Base-by-base conservation (phyloP, 2,113 vertebrate species). In the Gulo gulo region DNA sequence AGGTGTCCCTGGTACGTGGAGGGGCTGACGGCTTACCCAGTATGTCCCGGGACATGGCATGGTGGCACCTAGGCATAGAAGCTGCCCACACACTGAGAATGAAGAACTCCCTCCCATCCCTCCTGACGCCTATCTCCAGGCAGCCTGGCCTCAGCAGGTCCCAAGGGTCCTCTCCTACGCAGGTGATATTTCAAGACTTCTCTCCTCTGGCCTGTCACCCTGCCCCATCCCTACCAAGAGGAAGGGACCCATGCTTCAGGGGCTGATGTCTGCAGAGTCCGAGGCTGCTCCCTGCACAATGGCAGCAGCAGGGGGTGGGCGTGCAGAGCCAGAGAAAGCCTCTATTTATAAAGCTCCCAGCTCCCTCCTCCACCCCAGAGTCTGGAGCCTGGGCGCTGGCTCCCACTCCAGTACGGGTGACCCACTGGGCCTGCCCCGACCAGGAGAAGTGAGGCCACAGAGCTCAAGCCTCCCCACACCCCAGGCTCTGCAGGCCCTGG, bases 291-390 rank as follows among this genome's bases (percentile, higher is more conserved):
- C 93, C 85, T 55, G 96, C 63, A 92, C 94, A 78, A 94, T 34
- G 82, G 94, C 90, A 91, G 94, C 92, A 91, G 92, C 90, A 95
- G 96, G 95, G 97, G 97, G 98, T 97, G 94, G 97, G 97, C 78
- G 97, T 87, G 74, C 52, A 12, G 47, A 96, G 96, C 80, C 94
- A 84, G 89, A 97, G 98, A 98, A 97, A 97, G 96, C 88, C 97
- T 97, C 98, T 98, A 98, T 98, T 98, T 97, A 98, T 98, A 98
- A 97, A 91, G 71, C 57, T 89, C 16, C 87, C 36, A 23, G 87
- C 74, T 97, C 94, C 95, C 97, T 97, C 97, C 97, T 91, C 98
- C 91, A 52, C 61, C 59, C 82, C 7, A 50, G 85, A 92, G 92
- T 29, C 52, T 23, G 82, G 47, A 47, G 89, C 88, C 85, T 73